Evolutionary conservation across 2,797 vertebrate species (phyloP).

Genomic region (Acanthopagrus latus): DNA sequence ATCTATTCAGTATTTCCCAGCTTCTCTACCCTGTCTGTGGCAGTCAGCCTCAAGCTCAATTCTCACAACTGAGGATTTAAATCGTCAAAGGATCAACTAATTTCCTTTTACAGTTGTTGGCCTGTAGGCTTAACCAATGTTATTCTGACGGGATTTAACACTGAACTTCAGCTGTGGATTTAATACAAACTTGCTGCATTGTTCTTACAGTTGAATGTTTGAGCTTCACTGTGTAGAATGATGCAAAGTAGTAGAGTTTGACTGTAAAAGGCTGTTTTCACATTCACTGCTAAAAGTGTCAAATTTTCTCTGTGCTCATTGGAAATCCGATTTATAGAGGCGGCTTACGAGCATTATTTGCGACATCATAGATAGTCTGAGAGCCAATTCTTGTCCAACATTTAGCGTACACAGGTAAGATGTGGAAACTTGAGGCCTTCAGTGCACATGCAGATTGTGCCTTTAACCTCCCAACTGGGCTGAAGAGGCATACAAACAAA

Average conservation of each 20-base stretch:
- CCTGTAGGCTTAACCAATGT: background rate
- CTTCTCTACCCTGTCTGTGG: background rate
- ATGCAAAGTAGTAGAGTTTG: no score
- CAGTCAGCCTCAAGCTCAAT: background rate
- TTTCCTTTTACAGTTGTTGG: background rate
- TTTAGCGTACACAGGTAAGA: no score
- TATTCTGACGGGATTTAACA: background rate
- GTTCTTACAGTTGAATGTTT: no score
- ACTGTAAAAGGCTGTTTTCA: no score
- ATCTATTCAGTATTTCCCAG: background rate
- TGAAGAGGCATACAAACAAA: conserved; percentile 50
- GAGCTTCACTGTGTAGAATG: no score
- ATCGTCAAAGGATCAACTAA: background rate
- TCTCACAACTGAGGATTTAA: background rate
- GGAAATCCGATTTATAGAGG: no score
- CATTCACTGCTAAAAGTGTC: no score
- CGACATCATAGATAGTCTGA: no score
- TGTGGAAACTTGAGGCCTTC: no score
- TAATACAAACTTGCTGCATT: background rate
- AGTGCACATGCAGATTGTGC: conserved; percentile 14
- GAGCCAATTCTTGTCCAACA: no score
- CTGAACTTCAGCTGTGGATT: background rate
- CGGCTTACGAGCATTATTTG: no score
- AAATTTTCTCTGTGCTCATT: no score
- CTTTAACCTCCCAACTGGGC: conserved; percentile 34